Evolutionary conservation across 2,113 vertebrate species (phyloP).

Genomic region (Sinosuthora webbiana): DNA sequence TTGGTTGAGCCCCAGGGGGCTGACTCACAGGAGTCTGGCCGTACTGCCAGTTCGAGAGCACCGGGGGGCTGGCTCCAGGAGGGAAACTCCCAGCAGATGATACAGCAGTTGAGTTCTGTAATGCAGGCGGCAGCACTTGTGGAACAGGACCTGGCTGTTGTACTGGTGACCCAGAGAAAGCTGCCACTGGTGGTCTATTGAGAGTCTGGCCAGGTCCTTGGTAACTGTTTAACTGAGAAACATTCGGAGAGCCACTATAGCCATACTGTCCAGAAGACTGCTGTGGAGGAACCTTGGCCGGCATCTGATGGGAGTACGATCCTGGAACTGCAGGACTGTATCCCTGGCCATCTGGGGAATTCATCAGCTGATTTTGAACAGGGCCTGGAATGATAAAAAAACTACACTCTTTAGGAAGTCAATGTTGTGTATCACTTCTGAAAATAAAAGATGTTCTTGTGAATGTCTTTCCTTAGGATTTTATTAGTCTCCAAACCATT

Average conservation of each 20-base stretch:
- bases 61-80: conserved; percentile 64
- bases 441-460: background rate
- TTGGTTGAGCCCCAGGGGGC: conserved; percentile 54
- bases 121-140: conserved; percentile 59
- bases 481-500: background rate
- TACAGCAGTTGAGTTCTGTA: conserved; percentile 75
- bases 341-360: conserved; percentile 72
- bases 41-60: conserved; percentile 82
- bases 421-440: background rate
- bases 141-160: conserved; percentile 60
- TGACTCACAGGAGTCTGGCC: conserved; percentile 64
- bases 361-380: conserved; percentile 81
- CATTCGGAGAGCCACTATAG: conserved; percentile 76
- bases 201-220: conserved; percentile 77
- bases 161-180: conserved; percentile 42
- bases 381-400: conserved; percentile 78
- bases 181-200: conserved; percentile 73
- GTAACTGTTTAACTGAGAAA: conserved; percentile 72
- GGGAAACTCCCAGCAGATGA: conserved; percentile 76
- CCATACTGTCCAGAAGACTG: conserved; percentile 76
- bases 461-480: background rate
- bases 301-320: conserved; percentile 71
- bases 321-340: conserved; percentile 76
- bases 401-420: background rate
- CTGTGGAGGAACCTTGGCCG: conserved; percentile 76